Conservation (phyloP, 2,888 invertebrate species). For the Lycaena phlaeas region DNA sequence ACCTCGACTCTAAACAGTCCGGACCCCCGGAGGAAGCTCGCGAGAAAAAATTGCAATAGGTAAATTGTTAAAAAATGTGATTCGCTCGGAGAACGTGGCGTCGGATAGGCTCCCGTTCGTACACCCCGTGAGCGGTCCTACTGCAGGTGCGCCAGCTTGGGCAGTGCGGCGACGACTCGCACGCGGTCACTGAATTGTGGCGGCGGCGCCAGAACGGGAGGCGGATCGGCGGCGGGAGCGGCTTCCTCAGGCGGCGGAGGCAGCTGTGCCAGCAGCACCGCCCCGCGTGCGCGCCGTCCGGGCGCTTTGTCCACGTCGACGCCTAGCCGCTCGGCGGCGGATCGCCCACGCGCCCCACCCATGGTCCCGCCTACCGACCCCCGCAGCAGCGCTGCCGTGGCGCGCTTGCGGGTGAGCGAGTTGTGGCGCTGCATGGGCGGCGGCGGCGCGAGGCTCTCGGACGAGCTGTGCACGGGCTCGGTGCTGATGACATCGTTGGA, state of each 20-base stretch:
- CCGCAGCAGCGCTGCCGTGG: slow-evolving; percentile 71
- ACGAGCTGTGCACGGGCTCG: slow-evolving; percentile 65
- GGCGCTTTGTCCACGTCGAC: slow-evolving; percentile 71
- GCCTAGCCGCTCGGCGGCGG: slow-evolving; percentile 60
- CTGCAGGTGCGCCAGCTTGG: slow-evolving; percentile 76
- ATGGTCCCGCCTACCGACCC: too few relatives aligned
- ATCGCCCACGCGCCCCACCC: slow-evolving; percentile 41
- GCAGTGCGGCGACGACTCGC: slow-evolving; percentile 87
- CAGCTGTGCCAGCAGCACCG: slow-evolving; percentile 66
- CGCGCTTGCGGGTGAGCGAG: slow-evolving; percentile 74
- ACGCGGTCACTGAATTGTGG: slow-evolving; percentile 93
- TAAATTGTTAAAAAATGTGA: background rate
- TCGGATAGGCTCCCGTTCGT: background rate
- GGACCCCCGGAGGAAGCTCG: background rate
- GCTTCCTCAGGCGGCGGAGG: slow-evolving; percentile 62
- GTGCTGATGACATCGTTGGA: slow-evolving; percentile 68
- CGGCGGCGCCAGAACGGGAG: slow-evolving; percentile 84
- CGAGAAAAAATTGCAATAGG: background rate
- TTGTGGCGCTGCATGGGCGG: slow-evolving; percentile 73
- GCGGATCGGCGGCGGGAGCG: slow-evolving; percentile 50
- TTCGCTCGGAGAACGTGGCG: background rate
- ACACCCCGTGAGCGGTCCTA: slow-evolving; percentile 20
- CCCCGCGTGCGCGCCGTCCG: slow-evolving; percentile 84
- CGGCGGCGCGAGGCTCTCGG: slow-evolving; percentile 53
- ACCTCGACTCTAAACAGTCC: too few relatives aligned